These are phyloP conservation scores for Drosophila asahinai DNA, from an alignment of 1,140 invertebrate genomes.

Conservation along the genomic window DNA sequence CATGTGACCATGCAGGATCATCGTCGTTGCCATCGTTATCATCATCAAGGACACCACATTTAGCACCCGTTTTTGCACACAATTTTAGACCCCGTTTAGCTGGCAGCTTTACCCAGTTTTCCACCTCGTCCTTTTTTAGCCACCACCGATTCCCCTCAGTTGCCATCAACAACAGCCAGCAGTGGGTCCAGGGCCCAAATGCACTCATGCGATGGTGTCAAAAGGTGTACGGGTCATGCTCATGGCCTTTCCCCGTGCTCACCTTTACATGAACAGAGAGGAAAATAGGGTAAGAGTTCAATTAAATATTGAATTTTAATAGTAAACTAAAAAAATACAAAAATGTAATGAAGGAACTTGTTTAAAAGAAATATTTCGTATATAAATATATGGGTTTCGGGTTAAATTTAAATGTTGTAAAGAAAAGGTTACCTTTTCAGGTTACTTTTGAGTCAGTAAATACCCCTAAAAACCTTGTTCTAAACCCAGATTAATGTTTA, in stretches of 20 bases:
- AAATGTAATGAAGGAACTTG: too few relatives aligned
- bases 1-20: constrained; percentile 14
- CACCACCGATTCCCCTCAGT: constrained; percentile 6
- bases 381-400: too few relatives aligned
- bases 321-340: too few relatives aligned
- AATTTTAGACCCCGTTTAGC: constrained; percentile 9
- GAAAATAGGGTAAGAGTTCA: background rate
- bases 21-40: constrained; percentile 2
- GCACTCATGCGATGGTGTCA: constrained; percentile 65
- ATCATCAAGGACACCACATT: background rate
- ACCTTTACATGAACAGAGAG: background rate
- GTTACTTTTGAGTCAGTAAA: too few relatives aligned
- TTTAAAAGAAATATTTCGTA: too few relatives aligned
- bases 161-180: constrained; percentile 43
- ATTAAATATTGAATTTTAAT: background rate
- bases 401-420: too few relatives aligned
- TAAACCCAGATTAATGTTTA: background rate
- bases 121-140: constrained; percentile 5
- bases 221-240: constrained; percentile 69
- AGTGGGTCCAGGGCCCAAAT: constrained; percentile 37
- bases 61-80: constrained; percentile 14
- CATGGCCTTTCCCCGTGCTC: constrained; percentile 19
- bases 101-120: constrained; percentile 20
- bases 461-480: background rate
- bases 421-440: too few relatives aligned